Evolutionary conservation across 2,888 invertebrate genomes (phyloP).

Genomic region (Trachelus troglodyta): DNA sequence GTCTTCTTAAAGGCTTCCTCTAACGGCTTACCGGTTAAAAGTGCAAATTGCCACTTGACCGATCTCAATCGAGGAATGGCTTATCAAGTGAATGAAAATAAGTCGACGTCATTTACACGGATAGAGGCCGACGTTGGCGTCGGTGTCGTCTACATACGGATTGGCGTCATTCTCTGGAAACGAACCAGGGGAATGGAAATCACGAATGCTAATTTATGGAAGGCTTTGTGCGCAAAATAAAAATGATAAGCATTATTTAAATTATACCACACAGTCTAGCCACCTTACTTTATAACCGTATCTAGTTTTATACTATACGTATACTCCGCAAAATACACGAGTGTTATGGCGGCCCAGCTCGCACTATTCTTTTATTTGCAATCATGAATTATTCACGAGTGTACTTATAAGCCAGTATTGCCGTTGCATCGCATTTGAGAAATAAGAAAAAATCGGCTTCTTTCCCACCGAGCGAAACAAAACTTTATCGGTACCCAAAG

Average conservation of each 20-base stretch:
- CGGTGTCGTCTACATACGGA: no score
- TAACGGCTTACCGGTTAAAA: no score
- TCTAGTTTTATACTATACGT: no score
- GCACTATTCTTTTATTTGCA: constrained; percentile 53
- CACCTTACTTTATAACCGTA: background rate
- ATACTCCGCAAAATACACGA: background rate
- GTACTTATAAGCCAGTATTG: constrained; percentile 54
- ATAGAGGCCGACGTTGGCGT: no score
- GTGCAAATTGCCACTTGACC: no score
- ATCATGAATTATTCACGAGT: constrained; percentile 61
- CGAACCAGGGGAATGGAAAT: constrained; percentile 12
- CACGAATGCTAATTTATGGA: constrained; percentile 38
- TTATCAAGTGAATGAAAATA: no score
- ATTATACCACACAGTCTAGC: constrained; percentile 20
- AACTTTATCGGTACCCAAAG: background rate
- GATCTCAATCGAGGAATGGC: no score
- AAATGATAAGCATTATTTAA: constrained; percentile 49
- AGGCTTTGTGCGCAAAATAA: constrained; percentile 32
- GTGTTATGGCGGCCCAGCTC: constrained; percentile 14
- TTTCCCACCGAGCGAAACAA: background rate
- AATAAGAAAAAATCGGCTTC: constrained; percentile 1
- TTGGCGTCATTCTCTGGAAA: no score
- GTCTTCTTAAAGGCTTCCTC: no score
- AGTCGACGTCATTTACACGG: no score
- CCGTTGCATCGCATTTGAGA: constrained; percentile 29